phyloP scores from a whole-genome alignment of 2,888 invertebrate species.

The Anticlea derivata region DNA sequence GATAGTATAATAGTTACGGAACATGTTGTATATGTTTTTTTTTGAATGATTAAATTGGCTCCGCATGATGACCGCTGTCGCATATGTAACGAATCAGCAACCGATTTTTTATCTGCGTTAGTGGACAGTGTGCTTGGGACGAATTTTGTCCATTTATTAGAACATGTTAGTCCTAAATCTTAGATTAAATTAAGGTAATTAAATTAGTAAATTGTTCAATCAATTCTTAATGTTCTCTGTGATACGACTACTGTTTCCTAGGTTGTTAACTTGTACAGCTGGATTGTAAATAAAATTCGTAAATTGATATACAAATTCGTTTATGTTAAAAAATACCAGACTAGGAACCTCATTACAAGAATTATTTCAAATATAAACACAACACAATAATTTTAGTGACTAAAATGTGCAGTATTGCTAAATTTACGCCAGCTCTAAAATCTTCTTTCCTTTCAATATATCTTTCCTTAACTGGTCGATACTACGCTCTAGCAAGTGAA shows the following conservation, averaged over 20 bases:
- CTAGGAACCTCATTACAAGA: too few relatives aligned
- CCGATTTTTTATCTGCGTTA: too few relatives aligned
- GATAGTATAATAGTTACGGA: too few relatives aligned
- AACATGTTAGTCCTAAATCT: slow-evolving; percentile 3
- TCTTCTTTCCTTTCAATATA: slow-evolving; percentile 53
- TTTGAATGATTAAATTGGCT: too few relatives aligned
- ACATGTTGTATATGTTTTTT: too few relatives aligned
- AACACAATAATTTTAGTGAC: neutral
- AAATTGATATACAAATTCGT: slow-evolving; percentile 52
- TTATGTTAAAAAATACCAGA: slow-evolving; percentile 23
- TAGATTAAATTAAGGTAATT: slow-evolving; percentile 16
- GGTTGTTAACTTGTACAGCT: slow-evolving; percentile 54
- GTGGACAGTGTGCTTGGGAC: slow-evolving; percentile 7
- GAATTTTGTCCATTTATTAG: slow-evolving; percentile 12
- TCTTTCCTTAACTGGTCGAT: slow-evolving; percentile 59
- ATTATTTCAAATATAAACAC: neutral
- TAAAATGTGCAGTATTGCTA: too few relatives aligned
- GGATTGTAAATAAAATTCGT: slow-evolving; percentile 70
- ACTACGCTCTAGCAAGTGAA: slow-evolving; percentile 55
- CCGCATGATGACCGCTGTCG: too few relatives aligned
- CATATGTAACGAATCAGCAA: too few relatives aligned
- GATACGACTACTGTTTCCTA: slow-evolving; percentile 70
- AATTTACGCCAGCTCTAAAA: slow-evolving; percentile 52
- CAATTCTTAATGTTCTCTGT: slow-evolving; percentile 68
- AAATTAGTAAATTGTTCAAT: slow-evolving; percentile 48